Conservation (phyloP, 2,888 invertebrate species). For the Acrobasis suavella region DNA sequence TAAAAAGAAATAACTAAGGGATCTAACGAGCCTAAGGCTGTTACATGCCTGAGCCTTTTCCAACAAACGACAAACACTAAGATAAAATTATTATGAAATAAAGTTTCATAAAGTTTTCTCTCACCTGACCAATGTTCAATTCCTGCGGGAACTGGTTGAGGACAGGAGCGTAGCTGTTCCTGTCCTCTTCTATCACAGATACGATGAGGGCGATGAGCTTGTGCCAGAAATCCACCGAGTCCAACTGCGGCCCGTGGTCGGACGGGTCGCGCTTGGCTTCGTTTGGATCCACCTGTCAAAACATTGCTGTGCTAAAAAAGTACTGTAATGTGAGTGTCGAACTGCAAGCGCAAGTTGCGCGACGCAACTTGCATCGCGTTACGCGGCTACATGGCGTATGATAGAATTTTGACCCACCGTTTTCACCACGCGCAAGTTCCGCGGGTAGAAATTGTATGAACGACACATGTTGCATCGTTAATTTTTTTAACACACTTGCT, state of each 20-base stretch:
- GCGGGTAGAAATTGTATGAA: too few species aligned
- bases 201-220: constrained; percentile 98
- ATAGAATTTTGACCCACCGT: too few species aligned
- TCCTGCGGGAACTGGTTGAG: constrained; percentile 99
- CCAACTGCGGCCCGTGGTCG: constrained; percentile 92
- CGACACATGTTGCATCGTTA: too few species aligned
- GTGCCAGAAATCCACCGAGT: constrained; percentile 99
- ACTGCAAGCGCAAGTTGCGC: constrained; percentile 25
- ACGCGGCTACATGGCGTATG: too few species aligned
- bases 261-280: constrained; percentile 94
- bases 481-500: too few species aligned
- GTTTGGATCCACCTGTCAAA: constrained; percentile 90
- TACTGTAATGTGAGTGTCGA: neutral
- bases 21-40: too few species aligned
- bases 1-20: too few species aligned
- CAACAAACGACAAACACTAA: too few species aligned
- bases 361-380: too few species aligned
- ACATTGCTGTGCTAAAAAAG: neutral
- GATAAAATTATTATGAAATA: too few species aligned
- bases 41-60: too few species aligned
- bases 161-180: constrained; percentile 98
- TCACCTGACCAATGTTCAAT: constrained; percentile 96
- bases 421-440: too few species aligned
- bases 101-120: neutral
- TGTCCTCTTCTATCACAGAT: constrained; percentile 99